Conservation (phyloP, 2,888 invertebrate genomes). For the Meandrusa payeni region DNA sequence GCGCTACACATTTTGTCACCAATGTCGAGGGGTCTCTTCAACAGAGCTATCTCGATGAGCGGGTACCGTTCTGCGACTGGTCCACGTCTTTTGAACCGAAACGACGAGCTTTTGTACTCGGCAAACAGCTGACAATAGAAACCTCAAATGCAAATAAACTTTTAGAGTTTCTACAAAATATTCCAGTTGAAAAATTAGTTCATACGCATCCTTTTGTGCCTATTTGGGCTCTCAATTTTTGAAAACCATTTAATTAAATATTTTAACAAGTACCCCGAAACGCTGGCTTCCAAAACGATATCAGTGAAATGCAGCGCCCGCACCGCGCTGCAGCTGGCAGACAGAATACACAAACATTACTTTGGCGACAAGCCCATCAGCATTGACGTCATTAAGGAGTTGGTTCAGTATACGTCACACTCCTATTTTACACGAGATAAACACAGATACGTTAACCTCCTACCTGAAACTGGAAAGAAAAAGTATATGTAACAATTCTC, state of each 20-base stretch:
- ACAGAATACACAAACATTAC: too few species aligned
- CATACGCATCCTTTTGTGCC: neutral
- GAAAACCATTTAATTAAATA: too few species aligned
- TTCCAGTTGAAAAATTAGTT: constrained; percentile 40
- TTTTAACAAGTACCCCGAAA: too few species aligned
- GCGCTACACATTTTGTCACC: constrained; percentile 4
- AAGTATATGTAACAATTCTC: constrained; percentile 48
- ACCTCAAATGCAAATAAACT: constrained; percentile 43
- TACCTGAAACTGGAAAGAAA: constrained; percentile 31
- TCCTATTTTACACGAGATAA: too few species aligned
- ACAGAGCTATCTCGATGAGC: constrained; percentile 6
- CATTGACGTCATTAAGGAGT: too few species aligned
- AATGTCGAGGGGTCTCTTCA: constrained; percentile 6
- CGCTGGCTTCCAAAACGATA: too few species aligned
- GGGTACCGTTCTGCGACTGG: constrained; percentile 62
- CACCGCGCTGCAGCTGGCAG: too few species aligned
- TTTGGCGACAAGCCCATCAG: too few species aligned
- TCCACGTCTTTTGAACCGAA: constrained; percentile 37
- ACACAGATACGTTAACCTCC: too few species aligned
- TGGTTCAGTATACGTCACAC: too few species aligned
- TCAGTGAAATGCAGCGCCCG: too few species aligned
- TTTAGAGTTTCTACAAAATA: constrained; percentile 44
- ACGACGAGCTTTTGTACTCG: constrained; percentile 44
- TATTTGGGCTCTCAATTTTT: too few species aligned
- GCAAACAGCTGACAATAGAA: constrained; percentile 43